phyloP scores from a whole-genome alignment of 2,888 invertebrate species.

The Thymelicus acteon region DNA sequence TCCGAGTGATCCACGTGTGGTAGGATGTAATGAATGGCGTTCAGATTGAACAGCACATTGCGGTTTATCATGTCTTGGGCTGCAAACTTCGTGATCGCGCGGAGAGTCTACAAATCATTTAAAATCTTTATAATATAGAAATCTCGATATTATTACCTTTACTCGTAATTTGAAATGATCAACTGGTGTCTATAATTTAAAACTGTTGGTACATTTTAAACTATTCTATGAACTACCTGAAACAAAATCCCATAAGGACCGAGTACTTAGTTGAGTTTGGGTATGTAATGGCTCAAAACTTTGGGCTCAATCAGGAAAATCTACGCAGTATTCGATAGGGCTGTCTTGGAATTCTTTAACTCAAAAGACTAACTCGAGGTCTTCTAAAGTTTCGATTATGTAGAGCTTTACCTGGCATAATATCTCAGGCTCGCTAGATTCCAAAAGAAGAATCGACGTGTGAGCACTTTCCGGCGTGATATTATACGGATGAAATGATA shows the following conservation, averaged over 20 bases:
- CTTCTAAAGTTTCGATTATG: background rate
- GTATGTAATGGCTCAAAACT: too few species aligned
- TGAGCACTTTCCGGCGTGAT: constrained; percentile 77
- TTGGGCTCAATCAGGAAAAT: too few species aligned
- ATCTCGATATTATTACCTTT: too few species aligned
- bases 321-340: too few species aligned
- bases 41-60: constrained; percentile 58
- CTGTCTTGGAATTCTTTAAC: too few species aligned
- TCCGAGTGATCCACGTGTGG: constrained; percentile 70
- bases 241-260: too few species aligned
- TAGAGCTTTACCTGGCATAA: constrained; percentile 67
- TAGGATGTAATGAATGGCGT: constrained; percentile 67
- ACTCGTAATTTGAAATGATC: too few species aligned
- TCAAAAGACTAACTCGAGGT: background rate
- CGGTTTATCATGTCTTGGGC: constrained; percentile 73
- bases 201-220: too few species aligned
- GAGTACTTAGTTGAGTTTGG: too few species aligned
- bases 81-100: constrained; percentile 75
- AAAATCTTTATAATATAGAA: too few species aligned
- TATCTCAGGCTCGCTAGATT: constrained; percentile 73
- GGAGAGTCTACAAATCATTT: constrained; percentile 60
- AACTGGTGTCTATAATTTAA: too few species aligned
- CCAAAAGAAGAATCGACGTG: constrained; percentile 73
- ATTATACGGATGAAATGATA: constrained; percentile 69
- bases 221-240: too few species aligned